These are phyloP conservation scores for Andrena marginata DNA, from an alignment of 2,888 invertebrate species.

Conservation along the genomic window DNA sequence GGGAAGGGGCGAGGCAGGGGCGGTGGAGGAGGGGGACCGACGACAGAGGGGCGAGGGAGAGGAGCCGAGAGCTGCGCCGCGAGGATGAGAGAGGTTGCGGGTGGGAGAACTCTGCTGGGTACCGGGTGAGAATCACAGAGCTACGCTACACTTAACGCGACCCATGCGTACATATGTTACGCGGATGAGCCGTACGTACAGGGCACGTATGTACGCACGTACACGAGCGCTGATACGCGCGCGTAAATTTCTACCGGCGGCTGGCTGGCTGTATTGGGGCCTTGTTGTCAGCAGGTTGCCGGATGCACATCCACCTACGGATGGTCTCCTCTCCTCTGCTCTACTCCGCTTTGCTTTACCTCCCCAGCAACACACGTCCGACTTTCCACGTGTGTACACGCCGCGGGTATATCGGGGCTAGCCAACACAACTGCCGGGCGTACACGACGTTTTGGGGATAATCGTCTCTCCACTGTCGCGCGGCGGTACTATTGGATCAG, in stretches of 20 bases:
- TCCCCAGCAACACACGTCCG: slow-evolving; percentile 26
- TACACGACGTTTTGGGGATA: slow-evolving; percentile 58
- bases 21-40: slow-evolving; percentile 54
- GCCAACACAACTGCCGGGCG: slow-evolving; percentile 14
- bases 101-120: slow-evolving; percentile 66
- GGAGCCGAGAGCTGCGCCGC: slow-evolving; percentile 40
- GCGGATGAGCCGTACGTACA: slow-evolving; percentile 35
- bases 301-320: slow-evolving; percentile 68
- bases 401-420: slow-evolving; percentile 34
- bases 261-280: slow-evolving; percentile 60
- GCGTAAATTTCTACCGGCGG: slow-evolving; percentile 59
- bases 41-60: slow-evolving; percentile 44
- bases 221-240: slow-evolving; percentile 44
- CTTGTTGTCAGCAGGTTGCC: slow-evolving; percentile 76
- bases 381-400: background rate
- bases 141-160: slow-evolving; percentile 80
- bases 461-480: slow-evolving; percentile 53
- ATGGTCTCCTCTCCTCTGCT: slow-evolving; percentile 28
- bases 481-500: slow-evolving; percentile 60
- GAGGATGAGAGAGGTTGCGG: slow-evolving; percentile 50
- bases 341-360: slow-evolving; percentile 51
- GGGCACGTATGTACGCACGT: slow-evolving; percentile 16
- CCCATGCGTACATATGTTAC: slow-evolving; percentile 71
- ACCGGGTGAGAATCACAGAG: slow-evolving; percentile 78
- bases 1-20: slow-evolving; percentile 50